phyloP scores from a whole-genome alignment of 2,797 vertebrate genomes.

The Chanos chanos region DNA sequence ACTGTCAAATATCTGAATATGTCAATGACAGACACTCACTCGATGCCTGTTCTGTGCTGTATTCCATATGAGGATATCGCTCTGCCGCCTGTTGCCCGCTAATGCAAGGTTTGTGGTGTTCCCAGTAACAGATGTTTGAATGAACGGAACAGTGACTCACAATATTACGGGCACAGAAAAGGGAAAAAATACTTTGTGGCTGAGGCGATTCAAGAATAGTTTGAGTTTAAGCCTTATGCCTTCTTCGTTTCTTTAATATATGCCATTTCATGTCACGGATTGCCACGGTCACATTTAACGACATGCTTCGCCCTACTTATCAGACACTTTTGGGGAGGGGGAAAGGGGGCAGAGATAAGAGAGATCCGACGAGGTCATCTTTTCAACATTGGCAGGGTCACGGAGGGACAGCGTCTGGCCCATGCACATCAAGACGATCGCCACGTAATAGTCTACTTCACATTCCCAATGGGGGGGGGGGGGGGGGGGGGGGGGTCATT shows the following conservation, averaged over 20 bases:
- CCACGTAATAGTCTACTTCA: too few species aligned
- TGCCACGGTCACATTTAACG: not conserved
- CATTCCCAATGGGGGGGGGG: too few species aligned
- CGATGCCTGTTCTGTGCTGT: slow-evolving; percentile 40
- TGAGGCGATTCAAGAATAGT: slow-evolving; percentile 4
- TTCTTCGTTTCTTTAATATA: slow-evolving; percentile 21
- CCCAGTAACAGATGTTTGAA: slow-evolving; percentile 41
- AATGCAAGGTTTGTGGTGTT: slow-evolving; percentile 26
- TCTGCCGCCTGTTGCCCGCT: slow-evolving; percentile 40
- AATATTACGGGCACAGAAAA: slow-evolving; percentile 16
- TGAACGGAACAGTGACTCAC: slow-evolving; percentile 23
- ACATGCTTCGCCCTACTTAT: slow-evolving; percentile 6
- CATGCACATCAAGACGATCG: not conserved
- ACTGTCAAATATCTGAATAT: slow-evolving; percentile 34
- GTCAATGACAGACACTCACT: slow-evolving; percentile 32
- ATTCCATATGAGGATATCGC: slow-evolving; percentile 46
- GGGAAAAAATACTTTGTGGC: not conserved
- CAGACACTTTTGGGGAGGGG: too few species aligned
- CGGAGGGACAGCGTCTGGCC: not conserved
- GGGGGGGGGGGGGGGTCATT: too few species aligned
- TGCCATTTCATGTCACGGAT: slow-evolving; percentile 10
- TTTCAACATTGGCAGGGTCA: not conserved
- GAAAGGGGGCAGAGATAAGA: slow-evolving; percentile 14
- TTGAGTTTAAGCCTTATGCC: not conserved
- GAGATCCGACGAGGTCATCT: not conserved